phyloP scores from a whole-genome alignment of 2,113 vertebrate species.

The Neotragus moschatus region DNA sequence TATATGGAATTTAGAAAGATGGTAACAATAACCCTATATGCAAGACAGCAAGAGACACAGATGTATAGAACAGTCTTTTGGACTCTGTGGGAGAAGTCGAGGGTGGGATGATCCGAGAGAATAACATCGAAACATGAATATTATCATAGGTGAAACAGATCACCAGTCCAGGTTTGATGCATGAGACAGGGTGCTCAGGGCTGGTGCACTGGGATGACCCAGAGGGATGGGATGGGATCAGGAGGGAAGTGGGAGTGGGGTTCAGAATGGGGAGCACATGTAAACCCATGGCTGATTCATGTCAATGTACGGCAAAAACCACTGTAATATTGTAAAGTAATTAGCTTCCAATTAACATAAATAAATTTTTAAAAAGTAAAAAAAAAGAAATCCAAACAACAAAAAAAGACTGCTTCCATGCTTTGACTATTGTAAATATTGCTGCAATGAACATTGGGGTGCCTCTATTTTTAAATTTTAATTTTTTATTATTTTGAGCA shows the following conservation, averaged over 20 bases:
- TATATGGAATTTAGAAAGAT: neutral
- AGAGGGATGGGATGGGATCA: neutral
- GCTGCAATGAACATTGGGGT: neutral
- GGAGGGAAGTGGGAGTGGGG: neutral
- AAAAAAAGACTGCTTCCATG: neutral
- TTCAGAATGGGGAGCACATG: neutral
- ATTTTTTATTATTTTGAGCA: neutral
- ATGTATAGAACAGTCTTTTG: neutral
- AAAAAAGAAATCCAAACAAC: neutral
- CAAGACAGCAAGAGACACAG: neutral
- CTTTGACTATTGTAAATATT: neutral
- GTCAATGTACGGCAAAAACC: neutral
- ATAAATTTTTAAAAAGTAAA: neutral
- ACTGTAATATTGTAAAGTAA: neutral
- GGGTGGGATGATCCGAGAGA: neutral
- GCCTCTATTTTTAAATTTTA: neutral
- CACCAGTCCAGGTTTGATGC: neutral
- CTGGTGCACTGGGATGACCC: neutral
- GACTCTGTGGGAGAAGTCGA: neutral
- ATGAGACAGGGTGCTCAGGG: neutral
- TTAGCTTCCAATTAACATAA: neutral
- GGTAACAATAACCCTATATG: neutral
- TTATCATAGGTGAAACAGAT: neutral
- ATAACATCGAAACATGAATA: neutral
- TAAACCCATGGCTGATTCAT: neutral